These are phyloP conservation scores for Malacoctenus gilli DNA, from an alignment of 2,797 vertebrate genomes.

Conservation along the genomic window DNA sequence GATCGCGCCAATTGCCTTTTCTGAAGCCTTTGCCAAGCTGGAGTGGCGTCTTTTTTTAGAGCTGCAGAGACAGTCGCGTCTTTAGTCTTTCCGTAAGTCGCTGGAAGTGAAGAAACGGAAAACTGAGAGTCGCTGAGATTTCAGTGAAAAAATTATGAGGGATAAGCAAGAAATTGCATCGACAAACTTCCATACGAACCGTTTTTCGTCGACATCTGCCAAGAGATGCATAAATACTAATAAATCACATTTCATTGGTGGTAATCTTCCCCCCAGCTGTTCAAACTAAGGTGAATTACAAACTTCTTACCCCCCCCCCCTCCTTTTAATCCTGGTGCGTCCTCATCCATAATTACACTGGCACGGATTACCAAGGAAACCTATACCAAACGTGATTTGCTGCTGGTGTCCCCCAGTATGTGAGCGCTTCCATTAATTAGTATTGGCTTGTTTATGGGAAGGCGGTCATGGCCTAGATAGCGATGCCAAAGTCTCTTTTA, in stretches of 20 bases:
- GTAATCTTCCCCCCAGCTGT: background rate
- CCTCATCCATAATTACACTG: slow-evolving; percentile 44
- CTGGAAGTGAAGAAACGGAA: slow-evolving; percentile 25
- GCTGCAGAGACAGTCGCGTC: slow-evolving; percentile 13
- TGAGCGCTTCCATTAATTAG: slow-evolving; percentile 72
- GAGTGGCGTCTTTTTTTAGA: slow-evolving; percentile 13
- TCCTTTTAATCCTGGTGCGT: slow-evolving; percentile 12
- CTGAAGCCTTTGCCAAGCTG: slow-evolving; percentile 27
- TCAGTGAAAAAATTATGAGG: slow-evolving; percentile 31
- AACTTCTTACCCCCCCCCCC: slow-evolving; percentile 5
- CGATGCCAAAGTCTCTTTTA: slow-evolving; percentile 75
- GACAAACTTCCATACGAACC: slow-evolving; percentile 23
- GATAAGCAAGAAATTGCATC: slow-evolving; percentile 36
- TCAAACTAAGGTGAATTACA: too few relatives aligned
- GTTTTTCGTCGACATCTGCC: too few relatives aligned
- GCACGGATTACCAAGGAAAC: slow-evolving; percentile 35
- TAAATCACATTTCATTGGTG: too few relatives aligned
- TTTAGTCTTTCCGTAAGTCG: slow-evolving; percentile 20
- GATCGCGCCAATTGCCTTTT: slow-evolving; percentile 24
- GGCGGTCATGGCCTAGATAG: slow-evolving; percentile 74
- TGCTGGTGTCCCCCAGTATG: slow-evolving; percentile 53
- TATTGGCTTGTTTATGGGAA: slow-evolving; percentile 67
- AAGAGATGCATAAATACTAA: too few relatives aligned
- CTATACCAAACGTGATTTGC: slow-evolving; percentile 50
- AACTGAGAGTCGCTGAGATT: slow-evolving; percentile 28